These are phyloP conservation scores for Erebia aethiops DNA, from an alignment of 2,888 invertebrate species.

Conservation along the genomic window DNA sequence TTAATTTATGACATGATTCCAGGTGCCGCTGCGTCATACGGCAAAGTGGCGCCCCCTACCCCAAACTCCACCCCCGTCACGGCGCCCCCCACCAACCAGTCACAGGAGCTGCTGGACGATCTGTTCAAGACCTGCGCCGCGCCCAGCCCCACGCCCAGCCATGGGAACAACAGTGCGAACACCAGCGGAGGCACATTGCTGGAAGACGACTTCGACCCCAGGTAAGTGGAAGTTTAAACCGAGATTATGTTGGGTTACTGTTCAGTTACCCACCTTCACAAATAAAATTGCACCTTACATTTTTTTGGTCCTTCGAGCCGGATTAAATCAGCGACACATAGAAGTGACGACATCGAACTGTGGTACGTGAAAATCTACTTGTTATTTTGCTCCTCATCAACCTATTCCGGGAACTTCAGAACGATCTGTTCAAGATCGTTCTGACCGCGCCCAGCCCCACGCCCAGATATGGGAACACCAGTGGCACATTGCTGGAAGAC, in stretches of 20 bases:
- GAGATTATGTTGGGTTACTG: no score
- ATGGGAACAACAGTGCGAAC: slow-evolving; percentile 24
- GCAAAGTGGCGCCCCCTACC: slow-evolving; percentile 33
- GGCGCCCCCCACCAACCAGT: slow-evolving; percentile 43
- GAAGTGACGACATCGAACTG: no score
- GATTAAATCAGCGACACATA: no score
- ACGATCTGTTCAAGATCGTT: slow-evolving; percentile 83
- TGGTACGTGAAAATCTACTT: no score
- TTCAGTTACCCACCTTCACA: no score
- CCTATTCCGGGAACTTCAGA: slow-evolving; percentile 74
- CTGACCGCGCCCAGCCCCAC: slow-evolving; percentile 61
- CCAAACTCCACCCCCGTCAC: slow-evolving; percentile 34
- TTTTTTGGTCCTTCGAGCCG: no score
- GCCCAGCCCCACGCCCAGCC: slow-evolving; percentile 49
- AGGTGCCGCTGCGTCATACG: slow-evolving; percentile 67
- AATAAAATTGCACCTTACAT: no score
- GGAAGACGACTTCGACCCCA: slow-evolving; percentile 86
- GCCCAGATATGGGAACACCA: slow-evolving; percentile 38
- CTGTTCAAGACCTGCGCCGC: slow-evolving; percentile 81
- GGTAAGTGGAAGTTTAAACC: slow-evolving; percentile 52
- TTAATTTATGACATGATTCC: slow-evolving; percentile 26
- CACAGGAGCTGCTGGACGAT: slow-evolving; percentile 79
- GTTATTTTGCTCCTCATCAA: slow-evolving; percentile 13
- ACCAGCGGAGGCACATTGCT: slow-evolving; percentile 30
- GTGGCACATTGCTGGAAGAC: slow-evolving; percentile 61